Conservation (phyloP, 2,888 invertebrate species). For the Synanthedon andrenaeformis region DNA sequence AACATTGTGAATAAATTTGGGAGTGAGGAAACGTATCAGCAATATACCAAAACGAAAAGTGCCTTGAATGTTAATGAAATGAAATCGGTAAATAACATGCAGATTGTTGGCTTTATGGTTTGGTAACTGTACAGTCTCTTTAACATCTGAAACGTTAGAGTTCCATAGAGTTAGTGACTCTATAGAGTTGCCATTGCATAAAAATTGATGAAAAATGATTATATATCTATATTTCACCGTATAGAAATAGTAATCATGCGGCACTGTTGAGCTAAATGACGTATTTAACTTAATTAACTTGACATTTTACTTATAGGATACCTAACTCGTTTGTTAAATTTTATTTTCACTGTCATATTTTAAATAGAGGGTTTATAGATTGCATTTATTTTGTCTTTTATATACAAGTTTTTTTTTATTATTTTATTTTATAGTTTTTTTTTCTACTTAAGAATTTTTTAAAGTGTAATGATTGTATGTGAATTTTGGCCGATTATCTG, state of each 20-base stretch:
- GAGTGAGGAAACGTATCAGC: slow-evolving; percentile 68
- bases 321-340: slow-evolving; percentile 59
- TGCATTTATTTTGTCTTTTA: slow-evolving; percentile 68
- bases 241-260: slow-evolving; percentile 69
- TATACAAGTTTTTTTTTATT: slow-evolving; percentile 42
- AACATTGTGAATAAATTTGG: slow-evolving; percentile 52
- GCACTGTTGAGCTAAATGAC: slow-evolving; percentile 37
- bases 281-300: slow-evolving; percentile 29
- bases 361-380: slow-evolving; percentile 61
- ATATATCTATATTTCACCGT: slow-evolving; percentile 69
- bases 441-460: slow-evolving; percentile 36
- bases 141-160: no score
- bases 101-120: no score
- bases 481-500: slow-evolving; percentile 67
- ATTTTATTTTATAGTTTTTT: slow-evolving; percentile 45
- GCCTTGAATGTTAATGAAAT: slow-evolving; percentile 57
- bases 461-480: slow-evolving; percentile 38
- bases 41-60: slow-evolving; percentile 69
- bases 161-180: no score
- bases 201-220: slow-evolving; percentile 46
- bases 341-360: slow-evolving; percentile 46
- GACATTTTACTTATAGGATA: slow-evolving; percentile 37
- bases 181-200: slow-evolving; percentile 20
- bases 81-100: slow-evolving; percentile 41
- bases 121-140: no score